Base-by-base conservation (phyloP, 2,888 invertebrate species). In the Adelognathus sp. region DNA sequence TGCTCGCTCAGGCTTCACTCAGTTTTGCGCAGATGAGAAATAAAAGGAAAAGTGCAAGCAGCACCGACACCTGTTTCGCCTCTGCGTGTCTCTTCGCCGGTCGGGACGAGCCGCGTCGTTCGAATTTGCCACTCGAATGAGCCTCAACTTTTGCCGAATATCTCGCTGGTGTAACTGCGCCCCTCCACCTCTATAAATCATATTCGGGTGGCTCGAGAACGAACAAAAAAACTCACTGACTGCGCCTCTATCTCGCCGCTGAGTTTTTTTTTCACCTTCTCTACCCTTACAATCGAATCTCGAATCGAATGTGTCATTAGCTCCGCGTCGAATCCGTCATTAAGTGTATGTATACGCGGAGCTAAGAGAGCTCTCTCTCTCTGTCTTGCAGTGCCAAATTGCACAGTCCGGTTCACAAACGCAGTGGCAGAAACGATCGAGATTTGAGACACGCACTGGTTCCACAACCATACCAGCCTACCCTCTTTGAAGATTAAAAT, bases 251-350 rank as follows among this genome's bases (percentile, higher is more conserved):
- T 46, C 52, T 31, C 69, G 58, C 39, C 18, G 16, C n/a, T n/a
- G n/a, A n/a, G 24, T 16, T 36, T 41, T 56, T 72, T 64, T 24
- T 58, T 64, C 54, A 50, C 44, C 72, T 61, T 54, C 50, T 56
- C 66, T 60, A 33, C 72, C 54, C 46, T 72, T 54, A 72, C 73
- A 67, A 63, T 67, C 61, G 73, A 73, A 77, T 73, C 58, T 63
- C 73, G 73, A 63, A 77, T 77, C 77, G 77, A 77, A 77, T 77
- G 77, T 77, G 73, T 77, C 77, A 77, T 77, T 77, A 77, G 77
- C 61, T 67, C 77, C 73, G 77, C 77, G 54, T 77, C 77, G 77
- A 77, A 77, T 77, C 72, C 69, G 67, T 77, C 77, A 77, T 77
- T 77, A 69, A 67, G 54, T 56, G 21, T n/a, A n/a, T n/a, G n/a